Evolutionary conservation across 2,797 vertebrate genomes (phyloP).

Genomic region (Sebastes umbrosus): DNA sequence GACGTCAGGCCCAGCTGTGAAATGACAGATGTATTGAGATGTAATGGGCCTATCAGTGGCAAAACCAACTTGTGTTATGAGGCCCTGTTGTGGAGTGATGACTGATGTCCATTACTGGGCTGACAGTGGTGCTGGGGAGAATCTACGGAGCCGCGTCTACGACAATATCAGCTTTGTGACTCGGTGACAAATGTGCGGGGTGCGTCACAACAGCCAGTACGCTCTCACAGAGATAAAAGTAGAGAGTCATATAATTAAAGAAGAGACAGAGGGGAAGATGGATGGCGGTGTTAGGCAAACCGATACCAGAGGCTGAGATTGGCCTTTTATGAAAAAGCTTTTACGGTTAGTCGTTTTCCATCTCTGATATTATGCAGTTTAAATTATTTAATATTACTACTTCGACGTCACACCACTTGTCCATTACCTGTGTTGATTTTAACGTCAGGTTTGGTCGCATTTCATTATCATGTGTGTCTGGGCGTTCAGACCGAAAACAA

Average conservation of each 20-base stretch:
- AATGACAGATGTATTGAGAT: conserved; percentile 54
- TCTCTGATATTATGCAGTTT: neutral
- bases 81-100: conserved; percentile 36
- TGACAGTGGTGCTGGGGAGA: conserved; percentile 28
- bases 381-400: neutral
- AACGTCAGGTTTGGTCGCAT: neutral
- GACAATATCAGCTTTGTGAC: conserved; percentile 22
- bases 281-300: neutral
- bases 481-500: neutral
- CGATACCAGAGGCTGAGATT: neutral
- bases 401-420: neutral
- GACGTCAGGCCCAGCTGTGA: conserved; percentile 15
- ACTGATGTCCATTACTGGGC: conserved; percentile 41
- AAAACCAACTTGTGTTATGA: conserved; percentile 37
- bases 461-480: neutral
- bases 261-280: conserved; percentile 5
- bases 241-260: conserved; percentile 24
- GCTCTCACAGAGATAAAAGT: neutral
- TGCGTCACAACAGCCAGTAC: neutral
- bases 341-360: neutral
- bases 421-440: neutral
- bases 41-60: conserved; percentile 54
- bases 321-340: conserved; percentile 7
- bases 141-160: conserved; percentile 20
- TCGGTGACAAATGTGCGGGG: conserved; percentile 10